These are phyloP conservation scores for Echinometra lucunter DNA, from an alignment of 53 echinoderm and acorn worm genomes.

Conservation along the genomic window DNA sequence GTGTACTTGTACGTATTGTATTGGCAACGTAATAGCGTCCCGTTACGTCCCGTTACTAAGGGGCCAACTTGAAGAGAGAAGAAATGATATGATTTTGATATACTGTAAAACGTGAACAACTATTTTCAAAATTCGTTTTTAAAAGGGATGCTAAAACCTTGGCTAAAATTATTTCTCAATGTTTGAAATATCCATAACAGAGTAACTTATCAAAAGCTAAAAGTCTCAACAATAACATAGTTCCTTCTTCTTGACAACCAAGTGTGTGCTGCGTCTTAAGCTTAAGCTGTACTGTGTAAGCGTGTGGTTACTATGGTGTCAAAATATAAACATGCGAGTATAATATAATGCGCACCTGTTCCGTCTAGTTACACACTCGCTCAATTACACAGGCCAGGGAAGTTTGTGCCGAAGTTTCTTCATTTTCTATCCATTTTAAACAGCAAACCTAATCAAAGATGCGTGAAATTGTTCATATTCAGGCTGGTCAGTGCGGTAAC, in stretches of 20 bases:
- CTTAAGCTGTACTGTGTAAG: no score
- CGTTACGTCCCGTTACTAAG: not conserved
- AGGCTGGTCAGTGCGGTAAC: conserved; percentile 96
- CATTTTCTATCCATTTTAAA: not conserved
- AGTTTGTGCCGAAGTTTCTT: not conserved
- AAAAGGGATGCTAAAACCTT: not conserved
- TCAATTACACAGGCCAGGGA: not conserved
- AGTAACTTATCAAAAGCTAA: not conserved
- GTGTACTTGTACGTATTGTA: not conserved
- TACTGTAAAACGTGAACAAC: not conserved
- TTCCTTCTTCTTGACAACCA: conserved; percentile 26
- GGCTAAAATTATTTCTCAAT: not conserved
- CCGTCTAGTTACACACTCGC: not conserved
- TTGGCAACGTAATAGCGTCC: not conserved
- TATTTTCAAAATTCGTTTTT: not conserved
- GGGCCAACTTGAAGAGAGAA: not conserved
- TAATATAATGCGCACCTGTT: not conserved
- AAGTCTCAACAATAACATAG: not conserved
- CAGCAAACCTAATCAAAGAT: conserved; percentile 72
- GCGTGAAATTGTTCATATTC: conserved; percentile 96
- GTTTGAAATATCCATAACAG: not conserved
- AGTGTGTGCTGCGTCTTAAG: not conserved
- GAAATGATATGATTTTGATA: not conserved
- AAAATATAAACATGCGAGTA: not conserved
- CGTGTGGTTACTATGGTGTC: not conserved